Evolutionary conservation across 2,888 invertebrate genomes (phyloP), one percentile per base, ranked within the genome.

Genomic region (Ornithoptera alexandrae): DNA sequence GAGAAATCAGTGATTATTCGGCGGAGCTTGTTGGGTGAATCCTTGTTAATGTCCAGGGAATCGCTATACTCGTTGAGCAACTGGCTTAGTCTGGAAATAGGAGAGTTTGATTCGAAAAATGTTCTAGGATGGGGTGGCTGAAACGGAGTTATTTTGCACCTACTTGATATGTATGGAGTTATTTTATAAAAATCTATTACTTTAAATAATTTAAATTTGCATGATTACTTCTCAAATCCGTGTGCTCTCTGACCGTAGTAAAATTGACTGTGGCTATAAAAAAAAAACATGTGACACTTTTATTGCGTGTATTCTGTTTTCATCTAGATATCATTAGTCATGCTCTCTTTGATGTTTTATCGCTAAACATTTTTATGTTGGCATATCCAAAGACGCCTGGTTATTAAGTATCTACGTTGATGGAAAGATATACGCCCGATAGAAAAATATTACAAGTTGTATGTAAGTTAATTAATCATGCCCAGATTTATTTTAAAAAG

Each of bases 241-340:
- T 59, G 24, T 73, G 65, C 71, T 72, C 69, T 68, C 67, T 74
- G 74, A 24, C 59, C 46, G 72, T 74, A 73, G 64, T 72, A 69
- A 74, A 71, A 74, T 73, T 73, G 74, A 75, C 71, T 72, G 72
- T 73, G 76, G 76, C 78, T 80, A 85, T 85, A 85, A 87, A 84
- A 88, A 39, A 30, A 30, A 83, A 82, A 81, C 81, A 82, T 78
- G 80, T 83, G 88, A 87, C 89, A 88, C 80, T 89, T 92, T 89
- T 90, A 90, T 89, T 86, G 84, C 86, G 79, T 81, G 84, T 85
- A 84, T 85, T 85, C 85, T 82, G 85, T 87, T 89, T 86, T 88
- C 85, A 87, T 88, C 85, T 87, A 84, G 86, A 88, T 89, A 84
- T 84, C 86, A 89, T 91, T 87, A 87, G 82, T 89, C 85, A 86